Evolutionary conservation across 2,113 vertebrate species (phyloP).

Genomic region (Leucopternis melanops): DNA sequence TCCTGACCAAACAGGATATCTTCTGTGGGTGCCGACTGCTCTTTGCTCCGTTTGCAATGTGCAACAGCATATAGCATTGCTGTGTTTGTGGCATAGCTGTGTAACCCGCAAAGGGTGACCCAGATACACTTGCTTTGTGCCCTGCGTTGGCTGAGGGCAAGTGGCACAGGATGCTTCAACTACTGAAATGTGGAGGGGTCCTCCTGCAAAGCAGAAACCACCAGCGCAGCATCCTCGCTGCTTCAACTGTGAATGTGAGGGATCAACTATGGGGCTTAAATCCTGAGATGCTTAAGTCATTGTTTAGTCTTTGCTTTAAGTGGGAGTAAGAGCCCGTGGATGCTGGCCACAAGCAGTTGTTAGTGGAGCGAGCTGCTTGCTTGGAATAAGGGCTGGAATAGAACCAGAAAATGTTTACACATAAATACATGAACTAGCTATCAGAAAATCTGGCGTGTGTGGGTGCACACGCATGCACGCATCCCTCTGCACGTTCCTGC

Average conservation of each 20-base stretch:
- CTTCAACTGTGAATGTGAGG: background rate
- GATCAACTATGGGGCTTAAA: background rate
- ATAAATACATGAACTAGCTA: background rate
- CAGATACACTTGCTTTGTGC: background rate
- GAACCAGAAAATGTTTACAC: slow-evolving; percentile 30
- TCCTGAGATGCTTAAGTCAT: background rate
- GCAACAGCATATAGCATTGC: accelerated
- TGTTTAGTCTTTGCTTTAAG: slow-evolving; percentile 35
- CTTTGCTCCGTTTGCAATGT: background rate
- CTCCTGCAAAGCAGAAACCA: background rate
- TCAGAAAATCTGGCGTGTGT: background rate
- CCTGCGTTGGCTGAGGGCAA: background rate
- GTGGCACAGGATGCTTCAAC: too few relatives aligned
- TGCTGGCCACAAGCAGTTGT: background rate
- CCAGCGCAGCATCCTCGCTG: background rate
- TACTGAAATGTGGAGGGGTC: too few relatives aligned
- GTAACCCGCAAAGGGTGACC: background rate
- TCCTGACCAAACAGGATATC: slow-evolving; percentile 20
- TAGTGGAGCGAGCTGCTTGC: background rate
- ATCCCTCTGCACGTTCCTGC: background rate
- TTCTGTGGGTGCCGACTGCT: background rate
- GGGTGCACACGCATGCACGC: background rate
- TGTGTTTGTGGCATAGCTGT: background rate
- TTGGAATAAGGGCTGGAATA: background rate
- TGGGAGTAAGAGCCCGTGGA: background rate